phyloP scores from a whole-genome alignment of 2,797 vertebrate genomes.

The Pangasius mekongensis region DNA sequence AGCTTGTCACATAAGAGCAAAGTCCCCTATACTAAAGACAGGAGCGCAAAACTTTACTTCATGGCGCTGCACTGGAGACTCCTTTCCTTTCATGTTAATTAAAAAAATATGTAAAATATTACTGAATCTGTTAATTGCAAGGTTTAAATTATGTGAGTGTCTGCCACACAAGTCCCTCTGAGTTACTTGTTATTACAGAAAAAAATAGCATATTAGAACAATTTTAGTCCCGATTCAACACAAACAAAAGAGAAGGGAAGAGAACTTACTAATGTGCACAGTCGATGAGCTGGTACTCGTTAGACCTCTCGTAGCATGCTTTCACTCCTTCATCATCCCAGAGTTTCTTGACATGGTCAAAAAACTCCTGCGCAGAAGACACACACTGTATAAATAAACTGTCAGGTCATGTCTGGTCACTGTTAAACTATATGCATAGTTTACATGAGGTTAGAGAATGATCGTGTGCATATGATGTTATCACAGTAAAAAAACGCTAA shows the following conservation, averaged over 20 bases:
- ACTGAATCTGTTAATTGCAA: neutral
- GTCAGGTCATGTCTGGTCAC: slow-evolving; percentile 14
- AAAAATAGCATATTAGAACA: neutral
- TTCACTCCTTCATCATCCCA: slow-evolving; percentile 99
- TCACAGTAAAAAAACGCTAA: neutral
- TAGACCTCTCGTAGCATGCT: slow-evolving; percentile 97
- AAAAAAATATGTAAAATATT: neutral
- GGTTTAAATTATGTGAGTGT: neutral
- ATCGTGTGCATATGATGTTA: neutral
- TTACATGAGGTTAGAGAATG: neutral
- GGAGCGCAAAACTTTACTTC: neutral
- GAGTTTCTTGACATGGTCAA: slow-evolving; percentile 97
- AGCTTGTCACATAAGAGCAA: neutral
- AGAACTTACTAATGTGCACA: slow-evolving; percentile 97
- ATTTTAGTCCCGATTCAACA: neutral
- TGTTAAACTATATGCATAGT: neutral
- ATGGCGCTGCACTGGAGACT: neutral
- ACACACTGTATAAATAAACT: slow-evolving; percentile 1
- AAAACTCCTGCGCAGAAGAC: slow-evolving; percentile 87
- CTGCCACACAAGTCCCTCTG: neutral
- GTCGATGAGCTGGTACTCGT: slow-evolving; percentile 89
- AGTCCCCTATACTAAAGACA: neutral
- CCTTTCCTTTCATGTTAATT: neutral
- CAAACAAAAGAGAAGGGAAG: neutral
- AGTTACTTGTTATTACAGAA: neutral